Conservation (phyloP, 2,797 vertebrate species). For the Anguilla megastoma region DNA sequence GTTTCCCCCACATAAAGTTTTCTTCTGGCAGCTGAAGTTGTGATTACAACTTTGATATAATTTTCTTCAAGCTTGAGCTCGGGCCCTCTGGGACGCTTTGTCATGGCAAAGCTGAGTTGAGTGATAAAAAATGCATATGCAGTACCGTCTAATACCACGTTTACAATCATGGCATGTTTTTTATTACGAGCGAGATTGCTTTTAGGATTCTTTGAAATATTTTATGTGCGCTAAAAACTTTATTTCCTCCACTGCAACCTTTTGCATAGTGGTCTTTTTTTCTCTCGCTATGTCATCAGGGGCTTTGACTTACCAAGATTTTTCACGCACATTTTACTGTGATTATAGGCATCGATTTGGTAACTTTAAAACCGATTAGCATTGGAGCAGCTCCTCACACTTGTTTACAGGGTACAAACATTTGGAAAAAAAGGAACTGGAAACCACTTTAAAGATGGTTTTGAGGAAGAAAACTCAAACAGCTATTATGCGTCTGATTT, state of each 20-base stretch:
- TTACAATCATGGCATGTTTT: slow-evolving; percentile 38
- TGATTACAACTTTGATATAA: slow-evolving; percentile 53
- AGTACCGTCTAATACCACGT: slow-evolving; percentile 29
- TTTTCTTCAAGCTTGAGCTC: slow-evolving; percentile 52
- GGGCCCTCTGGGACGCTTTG: slow-evolving; percentile 47
- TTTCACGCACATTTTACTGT: neutral
- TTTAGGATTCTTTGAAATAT: slow-evolving; percentile 38
- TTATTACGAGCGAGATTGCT: slow-evolving; percentile 46
- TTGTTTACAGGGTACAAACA: neutral
- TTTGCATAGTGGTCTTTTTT: neutral
- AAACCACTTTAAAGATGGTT: neutral
- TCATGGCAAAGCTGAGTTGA: slow-evolving; percentile 37
- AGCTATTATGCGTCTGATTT: neutral
- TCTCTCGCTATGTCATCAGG: neutral
- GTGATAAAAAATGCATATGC: slow-evolving; percentile 48
- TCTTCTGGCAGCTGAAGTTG: slow-evolving; percentile 37
- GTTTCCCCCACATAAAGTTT: slow-evolving; percentile 32
- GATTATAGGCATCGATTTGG: neutral
- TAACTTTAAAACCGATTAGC: neutral
- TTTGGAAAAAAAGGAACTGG: neutral
- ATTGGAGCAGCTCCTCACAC: neutral
- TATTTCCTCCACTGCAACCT: neutral
- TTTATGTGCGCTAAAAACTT: neutral
- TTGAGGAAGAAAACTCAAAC: neutral
- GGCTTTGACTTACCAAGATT: neutral